A percentile compares a stretch with the other conserved stretches of the same genome.
Evolutionary conservation across 2,797 vertebrate genomes (phyloP).

Genomic region (Melanotaenia nigrans): DNA sequence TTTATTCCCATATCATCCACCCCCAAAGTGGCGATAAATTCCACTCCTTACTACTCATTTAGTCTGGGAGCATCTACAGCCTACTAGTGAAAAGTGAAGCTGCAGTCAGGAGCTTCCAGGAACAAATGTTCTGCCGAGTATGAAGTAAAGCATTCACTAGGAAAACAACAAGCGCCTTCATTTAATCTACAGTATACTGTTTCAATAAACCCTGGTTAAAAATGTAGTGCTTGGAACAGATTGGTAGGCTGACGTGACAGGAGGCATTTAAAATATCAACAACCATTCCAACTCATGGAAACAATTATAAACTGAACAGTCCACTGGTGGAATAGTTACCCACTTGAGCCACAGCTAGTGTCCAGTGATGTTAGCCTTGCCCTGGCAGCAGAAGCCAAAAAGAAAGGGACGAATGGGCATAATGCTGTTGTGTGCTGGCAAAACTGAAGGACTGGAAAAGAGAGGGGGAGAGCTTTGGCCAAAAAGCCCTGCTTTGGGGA

Average conservation of each 20-base stretch:
- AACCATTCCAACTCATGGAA: constrained; percentile 61
- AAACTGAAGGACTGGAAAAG: constrained; percentile 73
- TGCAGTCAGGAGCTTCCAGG: constrained; percentile 46
- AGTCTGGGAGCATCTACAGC: constrained; percentile 21
- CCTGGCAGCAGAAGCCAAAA: constrained; percentile 59
- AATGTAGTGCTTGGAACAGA: constrained; percentile 54
- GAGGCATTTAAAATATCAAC: constrained; percentile 55
- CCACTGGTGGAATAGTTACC: constrained; percentile 62
- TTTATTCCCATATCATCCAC: background rate
- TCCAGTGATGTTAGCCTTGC: constrained; percentile 74
- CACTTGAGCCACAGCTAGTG: constrained; percentile 71
- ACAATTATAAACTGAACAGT: constrained; percentile 54
- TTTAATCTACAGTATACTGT: constrained; percentile 33
- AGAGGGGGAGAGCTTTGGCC: constrained; percentile 69
- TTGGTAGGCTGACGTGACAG: constrained; percentile 53
- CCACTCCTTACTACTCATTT: constrained; percentile 26
- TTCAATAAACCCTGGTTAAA: constrained; percentile 59
- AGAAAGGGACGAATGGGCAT: constrained; percentile 71
- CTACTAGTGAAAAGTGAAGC: constrained; percentile 21
- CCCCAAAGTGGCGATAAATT: constrained; percentile 14
- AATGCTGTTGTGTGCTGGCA: constrained; percentile 79
- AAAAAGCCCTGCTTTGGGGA: constrained; percentile 78
- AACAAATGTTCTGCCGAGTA: constrained; percentile 51
- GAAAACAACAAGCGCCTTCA: constrained; percentile 50
- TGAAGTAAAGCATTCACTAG: constrained; percentile 51